These are phyloP conservation scores for Xiphophorus maculatus DNA, from an alignment of 2,113 vertebrate species.

Conservation along the genomic window DNA sequence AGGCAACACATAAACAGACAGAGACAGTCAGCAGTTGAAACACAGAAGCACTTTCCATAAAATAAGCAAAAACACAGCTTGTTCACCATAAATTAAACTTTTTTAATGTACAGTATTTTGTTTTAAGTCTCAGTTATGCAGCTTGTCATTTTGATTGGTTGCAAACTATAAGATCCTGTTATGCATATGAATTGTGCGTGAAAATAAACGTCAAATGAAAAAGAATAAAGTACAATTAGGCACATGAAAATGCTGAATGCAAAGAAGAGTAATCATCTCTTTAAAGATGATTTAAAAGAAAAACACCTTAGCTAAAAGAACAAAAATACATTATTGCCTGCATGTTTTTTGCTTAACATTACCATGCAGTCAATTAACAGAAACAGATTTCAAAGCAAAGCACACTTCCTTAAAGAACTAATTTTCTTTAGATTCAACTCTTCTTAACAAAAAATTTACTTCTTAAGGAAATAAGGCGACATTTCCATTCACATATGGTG, in stretches of 20 bases:
- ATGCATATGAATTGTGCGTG: conserved; percentile 8
- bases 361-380: too few species aligned
- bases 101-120: not conserved
- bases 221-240: not conserved
- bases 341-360: too few species aligned
- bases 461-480: not conserved
- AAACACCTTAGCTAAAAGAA: too few species aligned
- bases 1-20: not conserved
- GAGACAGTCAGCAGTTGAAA: not conserved
- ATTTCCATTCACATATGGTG: too few species aligned
- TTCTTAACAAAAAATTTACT: too few species aligned
- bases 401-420: too few species aligned
- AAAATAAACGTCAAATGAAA: not conserved
- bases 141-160: conserved; percentile 13
- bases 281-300: not conserved
- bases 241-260: not conserved
- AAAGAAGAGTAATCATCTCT: not conserved
- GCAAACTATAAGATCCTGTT: not conserved
- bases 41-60: not conserved
- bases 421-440: too few species aligned
- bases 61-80: not conserved
- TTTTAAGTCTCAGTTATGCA: not conserved
- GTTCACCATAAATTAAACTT: not conserved
- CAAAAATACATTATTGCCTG: too few species aligned
- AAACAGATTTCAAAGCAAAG: too few species aligned